Base-by-base conservation (phyloP, 2,113 vertebrate genomes). In the Platysternon megacephalum region DNA sequence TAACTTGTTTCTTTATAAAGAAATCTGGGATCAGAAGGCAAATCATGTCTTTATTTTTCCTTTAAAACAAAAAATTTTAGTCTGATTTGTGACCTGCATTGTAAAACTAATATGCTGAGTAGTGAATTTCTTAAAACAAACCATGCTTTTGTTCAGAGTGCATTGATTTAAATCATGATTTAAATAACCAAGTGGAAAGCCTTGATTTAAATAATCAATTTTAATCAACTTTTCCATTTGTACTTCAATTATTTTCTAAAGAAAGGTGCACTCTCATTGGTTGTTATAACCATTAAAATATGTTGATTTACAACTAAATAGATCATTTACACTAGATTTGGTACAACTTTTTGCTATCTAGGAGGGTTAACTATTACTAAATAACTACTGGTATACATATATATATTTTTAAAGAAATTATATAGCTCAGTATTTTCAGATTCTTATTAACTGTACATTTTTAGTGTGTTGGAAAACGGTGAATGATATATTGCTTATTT, bases 31-130 rank as follows among this genome's bases (percentile, higher is more conserved):
- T 81, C 39, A 55, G 74, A 46, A 85, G 9, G n/a, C 28, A 78
- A 88, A 53, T 61, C 14, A 22, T 79, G 68, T 53, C 35, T 13
- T 29, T 51, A 26, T 93, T 82, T 91, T 58, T 93, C 83, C 82
- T 84, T 17, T 29, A 51, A n/a, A 79, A 74, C 39, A 90, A 87
- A 52, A 1, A 82, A 39, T 26, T 46, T 26, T 26, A 1, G 4
- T 84, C 48, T 84, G 82, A 86, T 90, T 87, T 95, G 74, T 88
- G n/a, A 49, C 49, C 76, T 90, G 42, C 1, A 80, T 81, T 96
- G 84, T 55, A 83, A 74, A 93, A 95, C 51, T 2, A 80, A 80
- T 89, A 91, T 91, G 13, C 56, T 88, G 12, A 76, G 39, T 42
- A 88, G 52, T 94, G 48, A 84, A 9, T 26, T 55, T 68, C 72